Conservation (phyloP, 2,888 invertebrate species). For the Drosophila prolongata region DNA sequence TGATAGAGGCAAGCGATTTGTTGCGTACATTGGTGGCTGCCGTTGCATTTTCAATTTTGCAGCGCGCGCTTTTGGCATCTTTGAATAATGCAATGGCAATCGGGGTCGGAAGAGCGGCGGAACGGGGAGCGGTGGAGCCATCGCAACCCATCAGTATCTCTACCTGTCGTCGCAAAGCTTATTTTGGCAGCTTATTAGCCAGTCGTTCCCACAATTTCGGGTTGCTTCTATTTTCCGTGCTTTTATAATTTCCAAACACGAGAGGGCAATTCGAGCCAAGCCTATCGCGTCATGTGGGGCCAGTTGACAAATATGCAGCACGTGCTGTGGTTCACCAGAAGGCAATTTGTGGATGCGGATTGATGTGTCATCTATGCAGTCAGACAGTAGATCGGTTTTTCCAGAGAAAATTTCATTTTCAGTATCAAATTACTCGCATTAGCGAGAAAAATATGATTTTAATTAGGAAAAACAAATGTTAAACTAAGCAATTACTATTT, state of each 20-base stretch:
- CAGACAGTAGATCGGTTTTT: conserved; percentile 9
- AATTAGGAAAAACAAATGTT: not conserved
- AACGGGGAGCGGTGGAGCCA: not conserved
- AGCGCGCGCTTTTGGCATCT: conserved; percentile 64
- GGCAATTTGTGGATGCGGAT: conserved; percentile 16
- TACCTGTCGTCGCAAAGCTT: conserved; percentile 31
- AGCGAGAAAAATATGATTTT: not conserved
- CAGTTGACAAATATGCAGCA: conserved; percentile 74
- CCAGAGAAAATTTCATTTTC: conserved; percentile 6
- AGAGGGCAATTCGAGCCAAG: conserved; percentile 53
- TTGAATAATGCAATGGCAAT: conserved; percentile 70
- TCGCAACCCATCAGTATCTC: conserved; percentile 6
- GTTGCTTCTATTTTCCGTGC: not conserved
- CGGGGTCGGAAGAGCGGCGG: conserved; percentile 1
- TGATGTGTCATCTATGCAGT: conserved; percentile 14
- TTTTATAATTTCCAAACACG: conserved; percentile 63
- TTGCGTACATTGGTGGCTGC: conserved; percentile 57
- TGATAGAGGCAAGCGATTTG: conserved; percentile 77
- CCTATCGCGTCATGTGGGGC: conserved; percentile 51
- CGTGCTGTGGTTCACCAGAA: conserved; percentile 50
- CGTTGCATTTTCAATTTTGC: conserved; percentile 75
- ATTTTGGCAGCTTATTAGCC: conserved; percentile 71
- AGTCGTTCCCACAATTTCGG: conserved; percentile 5
- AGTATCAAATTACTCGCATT: not conserved
- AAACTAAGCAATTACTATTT: not conserved